Conservation (phyloP, 2,113 vertebrate genomes). For the Pagrus major region DNA sequence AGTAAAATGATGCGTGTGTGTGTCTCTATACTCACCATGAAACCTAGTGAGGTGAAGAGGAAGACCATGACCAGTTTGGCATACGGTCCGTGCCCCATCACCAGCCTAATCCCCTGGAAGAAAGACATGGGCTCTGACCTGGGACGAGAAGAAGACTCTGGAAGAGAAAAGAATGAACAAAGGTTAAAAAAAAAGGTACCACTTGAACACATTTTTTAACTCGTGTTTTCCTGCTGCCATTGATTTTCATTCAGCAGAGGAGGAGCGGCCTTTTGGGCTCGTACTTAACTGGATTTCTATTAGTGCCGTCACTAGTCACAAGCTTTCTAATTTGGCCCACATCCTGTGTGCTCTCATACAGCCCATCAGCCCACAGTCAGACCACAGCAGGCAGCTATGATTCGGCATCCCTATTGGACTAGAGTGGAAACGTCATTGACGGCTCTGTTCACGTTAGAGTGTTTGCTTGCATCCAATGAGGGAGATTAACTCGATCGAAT, state of each 20-base stretch:
- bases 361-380: slow-evolving; percentile 30
- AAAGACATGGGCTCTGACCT: slow-evolving; percentile 87
- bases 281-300: not conserved
- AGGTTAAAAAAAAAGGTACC: not conserved
- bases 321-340: slow-evolving; percentile 22
- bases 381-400: not conserved
- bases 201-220: not conserved
- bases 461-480: slow-evolving; percentile 6
- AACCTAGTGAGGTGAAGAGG: slow-evolving; percentile 95
- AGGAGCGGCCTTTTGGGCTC: slow-evolving; percentile 4
- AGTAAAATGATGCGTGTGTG: not conserved
- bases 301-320: slow-evolving; percentile 1
- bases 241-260: not conserved
- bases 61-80: slow-evolving; percentile 93
- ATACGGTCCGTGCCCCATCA: slow-evolving; percentile 93
- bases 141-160: slow-evolving; percentile 83
- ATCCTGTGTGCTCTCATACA: slow-evolving; percentile 1
- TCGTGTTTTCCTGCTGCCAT: not conserved
- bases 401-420: not conserved
- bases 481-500: not conserved
- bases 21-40: slow-evolving; percentile 89
- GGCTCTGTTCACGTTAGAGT: not conserved
- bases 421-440: not conserved
- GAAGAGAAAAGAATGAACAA: not conserved
- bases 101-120: slow-evolving; percentile 90